phyloP scores from a whole-genome alignment of 2,888 invertebrate species.

The Gari tellinella region DNA sequence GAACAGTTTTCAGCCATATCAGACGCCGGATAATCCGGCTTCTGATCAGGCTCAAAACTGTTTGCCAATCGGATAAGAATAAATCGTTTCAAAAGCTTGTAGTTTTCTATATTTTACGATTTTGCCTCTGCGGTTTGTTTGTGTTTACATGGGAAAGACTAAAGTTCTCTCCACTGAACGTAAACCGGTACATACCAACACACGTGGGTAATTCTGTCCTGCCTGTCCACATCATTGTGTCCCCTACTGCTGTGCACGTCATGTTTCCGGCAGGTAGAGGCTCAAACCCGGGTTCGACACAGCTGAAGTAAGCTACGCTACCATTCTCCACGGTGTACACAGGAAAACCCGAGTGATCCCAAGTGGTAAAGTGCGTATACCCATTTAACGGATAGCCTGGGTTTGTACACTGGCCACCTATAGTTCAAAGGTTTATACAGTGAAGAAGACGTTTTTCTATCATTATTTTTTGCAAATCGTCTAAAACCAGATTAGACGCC shows the following conservation, averaged over 20 bases:
- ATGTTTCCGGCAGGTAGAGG: conserved; percentile 25
- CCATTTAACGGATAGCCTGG: conserved; percentile 48
- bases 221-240: conserved; percentile 26
- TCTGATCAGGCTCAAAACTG: too few relatives aligned
- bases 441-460: too few relatives aligned
- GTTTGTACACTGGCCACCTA: conserved; percentile 51
- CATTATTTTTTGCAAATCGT: too few relatives aligned
- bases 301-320: conserved; percentile 42
- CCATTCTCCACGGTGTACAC: conserved; percentile 39
- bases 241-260: conserved; percentile 24
- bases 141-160: too few relatives aligned
- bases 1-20: too few relatives aligned
- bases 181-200: conserved; percentile 39
- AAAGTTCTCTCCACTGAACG: too few relatives aligned
- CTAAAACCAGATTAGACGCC: too few relatives aligned
- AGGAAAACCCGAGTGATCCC: conserved; percentile 20
- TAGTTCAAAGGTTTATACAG: neutral
- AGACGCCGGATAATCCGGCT: too few relatives aligned
- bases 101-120: too few relatives aligned
- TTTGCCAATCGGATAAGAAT: too few relatives aligned
- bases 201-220: conserved; percentile 21
- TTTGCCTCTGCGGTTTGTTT: too few relatives aligned
- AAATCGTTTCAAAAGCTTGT: too few relatives aligned
- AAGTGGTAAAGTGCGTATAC: conserved; percentile 29
- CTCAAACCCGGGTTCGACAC: conserved; percentile 37